Conservation (phyloP, 92 coral and sea anemone species). For the Zoanthus sociatus region DNA sequence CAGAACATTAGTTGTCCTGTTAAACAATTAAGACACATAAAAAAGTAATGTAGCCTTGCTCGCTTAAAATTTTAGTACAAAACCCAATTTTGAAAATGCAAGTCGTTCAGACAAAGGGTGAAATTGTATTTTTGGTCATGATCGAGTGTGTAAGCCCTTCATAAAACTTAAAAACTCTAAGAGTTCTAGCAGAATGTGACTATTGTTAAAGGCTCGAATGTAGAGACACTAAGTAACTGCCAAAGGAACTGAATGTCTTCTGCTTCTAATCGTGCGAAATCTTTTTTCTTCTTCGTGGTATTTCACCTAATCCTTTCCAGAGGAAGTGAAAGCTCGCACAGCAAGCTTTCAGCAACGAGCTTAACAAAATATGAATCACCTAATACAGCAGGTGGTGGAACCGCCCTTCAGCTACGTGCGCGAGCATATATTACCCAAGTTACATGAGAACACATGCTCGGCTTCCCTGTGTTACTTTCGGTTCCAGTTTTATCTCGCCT, state of each 20-base stretch:
- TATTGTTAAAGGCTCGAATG: background rate
- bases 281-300: too few species aligned
- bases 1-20: too few species aligned
- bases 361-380: constrained; percentile 41
- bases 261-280: background rate
- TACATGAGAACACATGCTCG: constrained; percentile 97
- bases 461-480: constrained; percentile 82
- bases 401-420: background rate
- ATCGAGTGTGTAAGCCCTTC: background rate
- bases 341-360: constrained; percentile 36
- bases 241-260: background rate
- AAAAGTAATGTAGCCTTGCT: too few species aligned
- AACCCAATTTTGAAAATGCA: background rate
- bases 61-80: background rate
- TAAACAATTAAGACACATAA: too few species aligned
- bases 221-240: background rate
- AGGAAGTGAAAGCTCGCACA: constrained; percentile 48
- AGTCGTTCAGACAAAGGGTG: background rate
- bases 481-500: constrained; percentile 87
- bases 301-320: constrained; percentile 28
- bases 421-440: constrained; percentile 12
- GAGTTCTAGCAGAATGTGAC: background rate
- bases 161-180: background rate
- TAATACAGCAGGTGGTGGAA: background rate
- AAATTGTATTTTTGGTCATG: background rate